Conservation (phyloP, 2,113 vertebrate species). For the Petroica traversi region DNA sequence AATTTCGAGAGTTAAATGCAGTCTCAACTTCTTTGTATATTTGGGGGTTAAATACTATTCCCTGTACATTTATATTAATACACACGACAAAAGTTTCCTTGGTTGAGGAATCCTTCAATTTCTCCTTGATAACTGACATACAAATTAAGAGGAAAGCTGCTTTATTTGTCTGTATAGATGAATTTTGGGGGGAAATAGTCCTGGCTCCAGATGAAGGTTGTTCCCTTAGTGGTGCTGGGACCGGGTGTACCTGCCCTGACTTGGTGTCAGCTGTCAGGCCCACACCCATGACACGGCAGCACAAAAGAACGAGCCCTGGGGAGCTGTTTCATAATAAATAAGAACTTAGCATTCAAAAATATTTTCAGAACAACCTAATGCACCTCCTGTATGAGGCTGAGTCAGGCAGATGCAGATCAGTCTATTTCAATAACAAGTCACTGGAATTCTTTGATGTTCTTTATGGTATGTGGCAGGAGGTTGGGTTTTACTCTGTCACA, state of each 20-base stretch:
- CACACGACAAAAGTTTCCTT: not conserved
- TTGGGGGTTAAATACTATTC: not conserved
- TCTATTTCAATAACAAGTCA: not conserved
- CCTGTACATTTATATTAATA: not conserved
- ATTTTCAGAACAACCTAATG: not conserved
- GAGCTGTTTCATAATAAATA: not conserved
- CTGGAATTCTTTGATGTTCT: not conserved
- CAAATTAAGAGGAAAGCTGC: not conserved
- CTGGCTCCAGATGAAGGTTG: not conserved
- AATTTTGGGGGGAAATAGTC: not conserved
- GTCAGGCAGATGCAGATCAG: not conserved
- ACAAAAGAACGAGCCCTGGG: not conserved
- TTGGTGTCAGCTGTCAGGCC: not conserved
- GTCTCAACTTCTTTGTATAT: not conserved
- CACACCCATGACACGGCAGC: not conserved
- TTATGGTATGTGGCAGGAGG: not conserved
- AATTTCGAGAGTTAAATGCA: not conserved
- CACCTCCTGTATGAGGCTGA: not conserved
- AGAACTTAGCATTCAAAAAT: not conserved
- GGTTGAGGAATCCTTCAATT: not conserved
- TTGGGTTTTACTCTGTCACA: not conserved
- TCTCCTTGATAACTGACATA: not conserved
- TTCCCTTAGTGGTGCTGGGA: accelerated
- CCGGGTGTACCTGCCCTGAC: not conserved
- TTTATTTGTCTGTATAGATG: not conserved